phyloP scores from a whole-genome alignment of 2,888 invertebrate genomes.

The Amphiduros pacificus region DNA sequence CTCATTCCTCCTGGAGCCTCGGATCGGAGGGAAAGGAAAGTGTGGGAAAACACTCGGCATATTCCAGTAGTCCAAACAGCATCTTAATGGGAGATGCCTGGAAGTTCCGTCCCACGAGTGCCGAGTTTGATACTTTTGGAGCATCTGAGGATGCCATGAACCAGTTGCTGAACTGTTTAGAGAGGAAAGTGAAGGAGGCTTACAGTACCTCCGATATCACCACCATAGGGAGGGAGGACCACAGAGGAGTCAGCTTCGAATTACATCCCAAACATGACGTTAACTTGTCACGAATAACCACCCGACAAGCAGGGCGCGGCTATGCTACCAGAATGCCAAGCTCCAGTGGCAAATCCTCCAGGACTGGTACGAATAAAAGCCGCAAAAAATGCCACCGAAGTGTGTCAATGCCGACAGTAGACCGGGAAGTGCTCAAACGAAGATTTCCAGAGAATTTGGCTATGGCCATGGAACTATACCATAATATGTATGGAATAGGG shows the following conservation, averaged over 20 bases:
- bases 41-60: background rate
- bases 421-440: background rate
- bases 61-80: background rate
- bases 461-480: slow-evolving; percentile 44
- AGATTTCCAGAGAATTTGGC: background rate
- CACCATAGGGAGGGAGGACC: background rate
- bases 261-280: no score
- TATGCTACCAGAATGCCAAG: background rate
- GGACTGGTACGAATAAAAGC: background rate
- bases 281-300: no score
- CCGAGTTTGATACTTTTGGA: background rate
- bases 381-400: background rate
- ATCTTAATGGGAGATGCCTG: background rate
- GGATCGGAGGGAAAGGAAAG: background rate
- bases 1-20: background rate
- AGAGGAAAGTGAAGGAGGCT: background rate
- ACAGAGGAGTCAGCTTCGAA: no score
- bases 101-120: background rate
- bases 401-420: background rate
- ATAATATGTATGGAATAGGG: slow-evolving; percentile 50
- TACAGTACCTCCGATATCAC: background rate
- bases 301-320: background rate
- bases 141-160: background rate
- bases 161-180: background rate
- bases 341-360: background rate